Base-by-base conservation (phyloP, 2,113 vertebrate species). In the Semnornis frantzii region DNA sequence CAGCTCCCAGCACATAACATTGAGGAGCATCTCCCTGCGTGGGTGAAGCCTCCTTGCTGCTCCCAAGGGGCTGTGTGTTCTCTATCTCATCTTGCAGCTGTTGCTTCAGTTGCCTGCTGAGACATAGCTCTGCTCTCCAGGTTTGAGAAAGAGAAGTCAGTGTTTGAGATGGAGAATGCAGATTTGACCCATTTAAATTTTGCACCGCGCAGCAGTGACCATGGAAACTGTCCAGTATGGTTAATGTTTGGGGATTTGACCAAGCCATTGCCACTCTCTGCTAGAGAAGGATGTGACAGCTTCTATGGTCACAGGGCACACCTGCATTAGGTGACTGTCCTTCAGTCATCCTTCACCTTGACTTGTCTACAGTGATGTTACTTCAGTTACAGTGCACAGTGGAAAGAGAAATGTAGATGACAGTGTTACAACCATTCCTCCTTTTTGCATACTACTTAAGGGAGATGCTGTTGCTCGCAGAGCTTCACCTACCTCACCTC, bases 181-280 rank as follows among this genome's bases (percentile, higher is more conserved):
- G 1, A 1, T 79, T 58, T 82, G 60, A 59, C 37, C 48, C 13
- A 3, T 59, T 85, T 42, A 46, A 89, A 62, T 14, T 68, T 87
- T 25, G 24, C 21, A 57, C 33, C 0, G 1, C 60, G 23, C 12
- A 27, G 6, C 3, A 2, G 23, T 55, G 42, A 42, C 39, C 37
- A 2, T 9, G 25, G 57, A 52, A 55, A 54, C 18, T 21, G 57
- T 54, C 52, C 25, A 8, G 37, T 54, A 12, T 0, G 3, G 23
- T 34, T 42, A 7, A 28, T 52, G 15, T 72, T 3, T 54, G 44
- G 44, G 37, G 59, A 76, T 39, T 6, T 46, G 69, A 39, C 18
- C 37, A 13, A 11, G 46, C 37, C 15, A 15, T 27, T 88, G 59
- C 4, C 25, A 25, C 4, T 5, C 2, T 16, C 14, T 74, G 46